phyloP scores from a whole-genome alignment of 2,888 invertebrate genomes.

The Uropetala carovei region DNA sequence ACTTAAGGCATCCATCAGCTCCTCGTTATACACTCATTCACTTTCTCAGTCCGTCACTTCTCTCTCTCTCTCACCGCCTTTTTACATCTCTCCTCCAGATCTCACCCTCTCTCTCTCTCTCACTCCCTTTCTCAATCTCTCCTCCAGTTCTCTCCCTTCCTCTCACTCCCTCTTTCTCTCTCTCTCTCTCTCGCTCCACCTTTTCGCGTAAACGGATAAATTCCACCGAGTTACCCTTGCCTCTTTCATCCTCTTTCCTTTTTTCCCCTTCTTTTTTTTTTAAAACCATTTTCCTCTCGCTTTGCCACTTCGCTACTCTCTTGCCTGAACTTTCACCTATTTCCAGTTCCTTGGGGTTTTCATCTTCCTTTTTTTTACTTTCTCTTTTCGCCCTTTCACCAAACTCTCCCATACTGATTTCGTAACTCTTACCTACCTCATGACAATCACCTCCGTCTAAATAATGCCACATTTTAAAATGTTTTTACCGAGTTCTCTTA shows the following conservation, averaged over 20 bases:
- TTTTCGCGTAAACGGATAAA: not conserved
- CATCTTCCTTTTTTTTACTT: not conserved
- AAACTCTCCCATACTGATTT: not conserved
- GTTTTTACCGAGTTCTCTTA: too few relatives aligned
- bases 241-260: not conserved
- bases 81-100: not conserved
- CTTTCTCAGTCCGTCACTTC: not conserved
- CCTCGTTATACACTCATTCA: constrained; percentile 36
- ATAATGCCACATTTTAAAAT: too few relatives aligned
- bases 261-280: not conserved
- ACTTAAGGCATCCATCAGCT: constrained; percentile 56
- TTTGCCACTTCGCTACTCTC: too few relatives aligned
- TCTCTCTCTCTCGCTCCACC: not conserved
- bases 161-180: not conserved
- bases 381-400: not conserved
- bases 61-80: not conserved
- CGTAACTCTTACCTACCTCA: too few relatives aligned
- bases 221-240: not conserved
- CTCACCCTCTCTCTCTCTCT: not conserved
- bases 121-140: not conserved
- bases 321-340: not conserved
- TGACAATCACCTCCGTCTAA: too few relatives aligned
- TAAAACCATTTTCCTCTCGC: not conserved
- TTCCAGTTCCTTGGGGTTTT: not conserved
- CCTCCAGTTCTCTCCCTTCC: not conserved